Evolutionary conservation across 2,797 vertebrate species (phyloP).

Genomic region (Catamblyrhynchus diadema): DNA sequence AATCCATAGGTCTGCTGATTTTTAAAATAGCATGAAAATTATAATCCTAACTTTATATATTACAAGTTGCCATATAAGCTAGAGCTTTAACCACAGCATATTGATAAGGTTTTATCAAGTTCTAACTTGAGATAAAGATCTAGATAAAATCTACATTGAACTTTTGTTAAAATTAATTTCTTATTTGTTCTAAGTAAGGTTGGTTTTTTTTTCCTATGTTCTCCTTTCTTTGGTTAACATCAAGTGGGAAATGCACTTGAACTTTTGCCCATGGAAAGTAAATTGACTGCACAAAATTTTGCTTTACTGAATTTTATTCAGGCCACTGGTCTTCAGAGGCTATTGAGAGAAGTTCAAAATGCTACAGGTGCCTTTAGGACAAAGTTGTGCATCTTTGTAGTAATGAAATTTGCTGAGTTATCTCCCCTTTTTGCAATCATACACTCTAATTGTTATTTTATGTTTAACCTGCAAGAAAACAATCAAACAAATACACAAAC

Average conservation of each 20-base stretch:
- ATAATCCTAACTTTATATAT: neutral
- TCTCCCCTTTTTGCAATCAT: neutral
- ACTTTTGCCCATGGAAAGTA: neutral
- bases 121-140: neutral
- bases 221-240: too few relatives aligned
- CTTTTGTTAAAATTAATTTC: neutral
- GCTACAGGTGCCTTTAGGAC: neutral
- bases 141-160: neutral
- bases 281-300: neutral
- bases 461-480: neutral
- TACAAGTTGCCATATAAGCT: neutral
- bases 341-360: neutral
- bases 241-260: neutral
- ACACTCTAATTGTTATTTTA: neutral
- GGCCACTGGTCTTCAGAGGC: neutral
- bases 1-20: neutral
- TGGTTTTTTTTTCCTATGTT: neutral
- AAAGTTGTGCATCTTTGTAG: neutral
- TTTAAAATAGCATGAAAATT: neutral
- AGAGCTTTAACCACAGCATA: neutral
- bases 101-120: neutral
- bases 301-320: neutral
- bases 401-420: neutral
- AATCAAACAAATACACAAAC: neutral
- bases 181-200: neutral